Evolutionary conservation across 1,140 invertebrate genomes (phyloP).

Genomic region (Lepidurus arcticus): DNA sequence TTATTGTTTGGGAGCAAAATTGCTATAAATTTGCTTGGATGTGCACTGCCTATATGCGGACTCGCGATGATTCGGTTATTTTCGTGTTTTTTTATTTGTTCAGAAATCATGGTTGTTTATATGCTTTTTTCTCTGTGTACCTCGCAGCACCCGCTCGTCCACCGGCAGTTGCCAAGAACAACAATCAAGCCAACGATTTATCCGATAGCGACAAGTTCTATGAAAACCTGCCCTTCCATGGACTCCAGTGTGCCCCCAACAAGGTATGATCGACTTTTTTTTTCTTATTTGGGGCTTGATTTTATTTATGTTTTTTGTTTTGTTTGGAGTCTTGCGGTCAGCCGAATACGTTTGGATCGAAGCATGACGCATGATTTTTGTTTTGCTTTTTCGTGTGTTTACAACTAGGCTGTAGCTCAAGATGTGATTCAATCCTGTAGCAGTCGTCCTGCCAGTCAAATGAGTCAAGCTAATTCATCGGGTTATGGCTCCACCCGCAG

Average conservation of each 20-base stretch:
- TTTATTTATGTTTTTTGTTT: conserved; percentile 8
- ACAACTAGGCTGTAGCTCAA: conserved; percentile 28
- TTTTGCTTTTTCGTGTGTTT: conserved; percentile 28
- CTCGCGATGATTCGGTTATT: background rate
- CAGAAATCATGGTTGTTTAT: background rate
- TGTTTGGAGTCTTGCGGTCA: background rate
- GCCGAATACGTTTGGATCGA: background rate
- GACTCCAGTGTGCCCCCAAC: conserved; percentile 79
- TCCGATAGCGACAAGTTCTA: conserved; percentile 64
- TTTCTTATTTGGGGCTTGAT: background rate
- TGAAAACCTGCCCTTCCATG: conserved; percentile 89
- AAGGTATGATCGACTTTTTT: conserved; percentile 59
- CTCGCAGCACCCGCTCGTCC: conserved; percentile 38
- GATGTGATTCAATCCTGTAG: conserved; percentile 35
- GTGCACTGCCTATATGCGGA: background rate
- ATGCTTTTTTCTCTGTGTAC: conserved; percentile 29
- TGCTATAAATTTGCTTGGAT: background rate
- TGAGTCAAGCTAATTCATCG: conserved; percentile 51
- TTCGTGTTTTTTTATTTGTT: conserved; percentile 19
- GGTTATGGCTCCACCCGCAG: conserved; percentile 58
- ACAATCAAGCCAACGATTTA: conserved; percentile 34
- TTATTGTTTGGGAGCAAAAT: background rate
- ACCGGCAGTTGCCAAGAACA: conserved; percentile 38
- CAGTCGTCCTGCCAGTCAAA: conserved; percentile 46
- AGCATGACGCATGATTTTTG: conserved; percentile 29